Conservation (phyloP, 2,888 invertebrate species). For the Pterobdella sp. region DNA sequence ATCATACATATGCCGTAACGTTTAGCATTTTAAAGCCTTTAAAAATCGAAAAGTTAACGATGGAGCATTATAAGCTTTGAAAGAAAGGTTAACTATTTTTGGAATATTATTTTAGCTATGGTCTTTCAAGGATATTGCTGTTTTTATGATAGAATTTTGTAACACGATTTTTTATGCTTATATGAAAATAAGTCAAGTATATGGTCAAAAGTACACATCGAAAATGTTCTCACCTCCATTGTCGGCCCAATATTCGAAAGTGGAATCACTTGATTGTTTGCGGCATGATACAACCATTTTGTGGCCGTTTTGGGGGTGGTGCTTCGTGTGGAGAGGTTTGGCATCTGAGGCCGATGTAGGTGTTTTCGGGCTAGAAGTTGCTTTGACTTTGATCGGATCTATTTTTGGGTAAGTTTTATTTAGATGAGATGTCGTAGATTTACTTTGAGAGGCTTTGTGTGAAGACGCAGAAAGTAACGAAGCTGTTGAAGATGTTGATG, state of each 20-base stretch:
- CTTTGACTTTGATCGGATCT: not conserved
- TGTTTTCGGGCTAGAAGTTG: not conserved
- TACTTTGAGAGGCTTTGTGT: not conserved
- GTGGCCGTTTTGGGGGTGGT: not conserved
- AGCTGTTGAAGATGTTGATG: slow-evolving; percentile 22
- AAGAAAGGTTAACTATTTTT: too few relatives aligned
- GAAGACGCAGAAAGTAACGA: slow-evolving; percentile 8
- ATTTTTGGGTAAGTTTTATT: slow-evolving; percentile 7
- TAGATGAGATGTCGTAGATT: not conserved
- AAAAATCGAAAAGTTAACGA: too few relatives aligned
- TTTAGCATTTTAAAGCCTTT: too few relatives aligned
- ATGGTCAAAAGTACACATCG: too few relatives aligned
- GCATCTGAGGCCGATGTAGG: not conserved
- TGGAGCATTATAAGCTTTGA: too few relatives aligned
- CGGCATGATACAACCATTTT: slow-evolving; percentile 10
- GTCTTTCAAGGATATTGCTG: too few relatives aligned
- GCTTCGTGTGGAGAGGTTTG: not conserved
- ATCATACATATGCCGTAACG: too few relatives aligned
- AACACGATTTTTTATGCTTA: too few relatives aligned
- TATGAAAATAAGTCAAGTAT: too few relatives aligned
- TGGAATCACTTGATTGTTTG: slow-evolving; percentile 24
- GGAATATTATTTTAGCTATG: too few relatives aligned
- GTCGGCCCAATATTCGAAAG: slow-evolving; percentile 19
- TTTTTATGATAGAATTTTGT: too few relatives aligned
- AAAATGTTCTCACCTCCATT: not conserved